These are phyloP conservation scores for Trididemnum nubilum DNA, from an alignment of 23 tunicate species.

Conservation along the genomic window DNA sequence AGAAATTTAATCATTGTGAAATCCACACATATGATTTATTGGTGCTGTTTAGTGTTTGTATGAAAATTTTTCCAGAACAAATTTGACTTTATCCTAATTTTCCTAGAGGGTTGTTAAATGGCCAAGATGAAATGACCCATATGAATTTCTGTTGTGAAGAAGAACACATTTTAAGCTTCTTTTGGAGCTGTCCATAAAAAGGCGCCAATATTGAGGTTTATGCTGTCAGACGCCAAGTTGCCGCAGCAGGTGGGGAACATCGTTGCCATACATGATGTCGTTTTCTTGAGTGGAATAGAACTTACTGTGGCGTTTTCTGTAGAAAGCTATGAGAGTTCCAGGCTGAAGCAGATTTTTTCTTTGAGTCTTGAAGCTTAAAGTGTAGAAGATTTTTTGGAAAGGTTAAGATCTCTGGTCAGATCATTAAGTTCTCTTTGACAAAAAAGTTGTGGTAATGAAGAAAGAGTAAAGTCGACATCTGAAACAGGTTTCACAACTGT, in stretches of 20 bases:
- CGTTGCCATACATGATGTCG: not conserved
- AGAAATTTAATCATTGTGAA: too few relatives aligned
- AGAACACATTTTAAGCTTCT: not conserved
- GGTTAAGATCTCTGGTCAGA: too few relatives aligned
- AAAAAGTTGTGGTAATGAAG: too few relatives aligned
- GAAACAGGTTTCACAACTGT: not conserved
- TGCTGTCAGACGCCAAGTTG: not conserved
- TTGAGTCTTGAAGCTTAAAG: not conserved
- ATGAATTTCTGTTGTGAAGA: too few relatives aligned
- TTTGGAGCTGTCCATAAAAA: too few relatives aligned
- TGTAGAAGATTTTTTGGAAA: not conserved
- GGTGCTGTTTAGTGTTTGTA: too few relatives aligned
- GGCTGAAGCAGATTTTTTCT: not conserved
- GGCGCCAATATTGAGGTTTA: not conserved
- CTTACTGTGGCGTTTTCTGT: not conserved
- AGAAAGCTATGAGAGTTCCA: constrained; percentile 1
- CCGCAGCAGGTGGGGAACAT: not conserved
- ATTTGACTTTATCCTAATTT: too few relatives aligned
- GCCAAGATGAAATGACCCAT: not conserved
- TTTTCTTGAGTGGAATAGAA: not conserved
- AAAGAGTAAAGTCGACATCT: not conserved
- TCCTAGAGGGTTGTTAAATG: too few relatives aligned
- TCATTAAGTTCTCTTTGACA: too few relatives aligned
- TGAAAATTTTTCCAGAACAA: too few relatives aligned
- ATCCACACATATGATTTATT: too few relatives aligned